Conservation (phyloP, 1,140 invertebrate genomes). For the Rhynchophorus ferrugineus region DNA sequence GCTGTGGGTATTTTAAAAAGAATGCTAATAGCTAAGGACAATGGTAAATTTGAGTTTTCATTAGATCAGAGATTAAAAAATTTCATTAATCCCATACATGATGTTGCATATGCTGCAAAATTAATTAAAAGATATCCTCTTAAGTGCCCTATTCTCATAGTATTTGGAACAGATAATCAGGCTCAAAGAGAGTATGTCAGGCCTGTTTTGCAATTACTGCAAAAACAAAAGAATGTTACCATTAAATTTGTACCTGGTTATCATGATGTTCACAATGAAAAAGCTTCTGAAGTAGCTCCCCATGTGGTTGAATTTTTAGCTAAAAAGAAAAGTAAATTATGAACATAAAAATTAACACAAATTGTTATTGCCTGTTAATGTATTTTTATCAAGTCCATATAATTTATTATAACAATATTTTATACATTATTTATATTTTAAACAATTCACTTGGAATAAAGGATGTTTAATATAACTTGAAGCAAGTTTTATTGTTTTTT, state of each 20-base stretch:
- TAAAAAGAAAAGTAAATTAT: conserved; percentile 26
- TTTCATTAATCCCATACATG: conserved; percentile 21
- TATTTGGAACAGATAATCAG: conserved; percentile 26
- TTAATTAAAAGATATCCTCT: conserved; percentile 29
- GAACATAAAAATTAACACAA: conserved; percentile 19
- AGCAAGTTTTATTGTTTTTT: too few species aligned
- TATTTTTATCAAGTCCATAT: too few species aligned
- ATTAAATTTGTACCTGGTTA: conserved; percentile 46
- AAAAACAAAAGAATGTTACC: conserved; percentile 30
- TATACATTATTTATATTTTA: too few species aligned
- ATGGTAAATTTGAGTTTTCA: conserved; percentile 37
- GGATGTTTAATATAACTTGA: too few species aligned
- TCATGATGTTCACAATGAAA: conserved; percentile 57
- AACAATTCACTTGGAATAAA: too few species aligned
- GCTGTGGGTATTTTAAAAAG: conserved; percentile 47
- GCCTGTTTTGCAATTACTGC: conserved; percentile 10
- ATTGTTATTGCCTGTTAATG: too few species aligned
- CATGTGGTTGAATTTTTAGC: conserved; percentile 42
- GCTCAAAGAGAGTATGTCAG: conserved; percentile 4
- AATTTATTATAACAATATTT: too few species aligned
- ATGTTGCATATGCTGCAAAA: conserved; percentile 30
- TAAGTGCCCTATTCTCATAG: conserved; percentile 36
- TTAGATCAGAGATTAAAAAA: conserved; percentile 30
- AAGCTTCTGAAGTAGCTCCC: conserved; percentile 47
- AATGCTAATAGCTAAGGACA: conserved; percentile 35